Evolutionary conservation across 2,888 invertebrate genomes (phyloP).

Genomic region (Mythimna impura): DNA sequence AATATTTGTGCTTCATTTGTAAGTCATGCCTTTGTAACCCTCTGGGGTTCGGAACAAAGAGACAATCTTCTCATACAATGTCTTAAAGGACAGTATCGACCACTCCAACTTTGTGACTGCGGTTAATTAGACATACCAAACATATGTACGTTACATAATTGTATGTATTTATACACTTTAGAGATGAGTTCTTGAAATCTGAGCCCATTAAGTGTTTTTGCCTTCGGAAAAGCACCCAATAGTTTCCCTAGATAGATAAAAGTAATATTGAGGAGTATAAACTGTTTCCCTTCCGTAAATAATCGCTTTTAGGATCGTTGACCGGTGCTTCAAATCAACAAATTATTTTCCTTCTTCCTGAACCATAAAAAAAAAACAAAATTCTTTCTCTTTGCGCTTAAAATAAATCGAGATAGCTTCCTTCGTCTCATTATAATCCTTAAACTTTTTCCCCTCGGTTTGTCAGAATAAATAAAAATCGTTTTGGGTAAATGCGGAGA

Average conservation of each 20-base stretch:
- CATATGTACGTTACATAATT: conserved; percentile 2
- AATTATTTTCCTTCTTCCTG: conserved; percentile 52
- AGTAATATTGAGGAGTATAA: conserved; percentile 10
- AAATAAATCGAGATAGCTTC: conserved; percentile 59
- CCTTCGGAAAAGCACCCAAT: neutral
- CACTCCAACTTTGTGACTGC: conserved; percentile 39
- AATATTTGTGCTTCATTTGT: conserved; percentile 53
- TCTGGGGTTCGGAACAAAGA: conserved; percentile 48
- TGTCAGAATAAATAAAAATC: conserved; percentile 61
- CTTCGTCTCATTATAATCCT: conserved; percentile 62
- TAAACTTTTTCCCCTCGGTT: conserved; percentile 60
- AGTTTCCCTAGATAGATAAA: conserved; percentile 15
- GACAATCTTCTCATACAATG: conserved; percentile 46
- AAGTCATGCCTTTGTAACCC: conserved; percentile 42
- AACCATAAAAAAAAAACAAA: conserved; percentile 39
- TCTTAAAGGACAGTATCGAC: conserved; percentile 54
- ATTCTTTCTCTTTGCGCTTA: conserved; percentile 43
- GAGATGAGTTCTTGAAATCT: neutral
- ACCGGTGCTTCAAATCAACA: conserved; percentile 39
- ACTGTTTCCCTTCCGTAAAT: conserved; percentile 32
- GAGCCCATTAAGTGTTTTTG: neutral
- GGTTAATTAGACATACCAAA: conserved; percentile 55
- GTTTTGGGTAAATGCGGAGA: conserved; percentile 47
- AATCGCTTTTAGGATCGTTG: conserved; percentile 35
- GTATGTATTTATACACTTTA: neutral